A percentile compares a stretch with the other conserved stretches of the same genome.
phyloP scores from a whole-genome alignment of 2,113 vertebrate species.

The Pagrus major region DNA sequence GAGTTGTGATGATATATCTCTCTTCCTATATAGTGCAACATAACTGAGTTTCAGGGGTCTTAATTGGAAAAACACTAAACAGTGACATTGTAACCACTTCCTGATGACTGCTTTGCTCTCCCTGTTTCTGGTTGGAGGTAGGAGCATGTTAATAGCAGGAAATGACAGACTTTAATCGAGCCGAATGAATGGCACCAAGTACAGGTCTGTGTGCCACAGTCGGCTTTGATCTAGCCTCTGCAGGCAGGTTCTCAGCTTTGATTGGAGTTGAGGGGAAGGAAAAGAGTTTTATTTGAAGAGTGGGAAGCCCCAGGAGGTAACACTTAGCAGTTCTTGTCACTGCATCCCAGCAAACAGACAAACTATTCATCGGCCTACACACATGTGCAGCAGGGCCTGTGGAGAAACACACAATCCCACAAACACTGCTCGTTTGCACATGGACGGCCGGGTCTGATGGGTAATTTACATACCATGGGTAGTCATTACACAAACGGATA shows the following conservation, averaged over 20 bases:
- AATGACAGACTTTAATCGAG: conserved; percentile 80
- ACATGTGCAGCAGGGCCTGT: conserved; percentile 67
- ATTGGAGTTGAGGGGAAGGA: conserved; percentile 72
- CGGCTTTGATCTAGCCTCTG: conserved; percentile 78
- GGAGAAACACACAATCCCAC: conserved; percentile 55
- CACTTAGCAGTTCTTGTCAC: conserved; percentile 77
- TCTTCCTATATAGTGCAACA: conserved; percentile 31
- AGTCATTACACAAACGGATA: conserved; percentile 69
- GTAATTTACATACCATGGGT: conserved; percentile 72
- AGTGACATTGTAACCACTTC: conserved; percentile 72
- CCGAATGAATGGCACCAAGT: conserved; percentile 73
- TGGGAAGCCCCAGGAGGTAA: conserved; percentile 81
- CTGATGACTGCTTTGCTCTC: conserved; percentile 67
- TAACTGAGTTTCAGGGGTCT: conserved; percentile 51
- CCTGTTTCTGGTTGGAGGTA: conserved; percentile 59
- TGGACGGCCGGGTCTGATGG: conserved; percentile 46
- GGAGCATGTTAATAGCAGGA: conserved; percentile 80
- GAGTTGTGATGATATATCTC: conserved; percentile 64
- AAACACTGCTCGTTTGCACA: conserved; percentile 61
- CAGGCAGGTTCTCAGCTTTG: conserved; percentile 76
- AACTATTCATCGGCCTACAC: conserved; percentile 77
- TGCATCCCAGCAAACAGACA: conserved; percentile 75
- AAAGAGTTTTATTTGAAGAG: conserved; percentile 76
- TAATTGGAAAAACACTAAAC: conserved; percentile 68
- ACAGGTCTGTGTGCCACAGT: conserved; percentile 68